A percentile compares a stretch with the other conserved stretches of the same genome.
Evolutionary conservation across 2,888 invertebrate genomes (phyloP).

Genomic region (Drosophila neonasuta): DNA sequence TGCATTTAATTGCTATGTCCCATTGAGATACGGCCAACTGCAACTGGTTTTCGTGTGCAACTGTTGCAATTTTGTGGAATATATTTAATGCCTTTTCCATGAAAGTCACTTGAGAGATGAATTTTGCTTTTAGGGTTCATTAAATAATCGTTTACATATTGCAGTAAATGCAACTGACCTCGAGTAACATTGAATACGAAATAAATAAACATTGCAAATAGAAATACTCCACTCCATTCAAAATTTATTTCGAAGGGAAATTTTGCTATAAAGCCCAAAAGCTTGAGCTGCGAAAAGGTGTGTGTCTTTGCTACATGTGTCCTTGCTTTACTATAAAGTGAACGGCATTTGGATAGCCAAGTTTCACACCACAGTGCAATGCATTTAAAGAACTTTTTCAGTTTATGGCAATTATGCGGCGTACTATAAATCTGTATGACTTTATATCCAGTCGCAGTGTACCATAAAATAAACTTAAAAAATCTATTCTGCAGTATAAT

Average conservation of each 20-base stretch:
- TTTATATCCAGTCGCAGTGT: too few relatives aligned
- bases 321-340: slow-evolving; percentile 33
- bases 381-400: background rate
- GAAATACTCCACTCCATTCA: background rate
- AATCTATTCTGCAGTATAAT: too few relatives aligned
- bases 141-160: slow-evolving; percentile 4
- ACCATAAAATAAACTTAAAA: too few relatives aligned
- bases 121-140: slow-evolving; percentile 1
- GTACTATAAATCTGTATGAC: too few relatives aligned
- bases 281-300: background rate
- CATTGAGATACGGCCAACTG: slow-evolving; percentile 32
- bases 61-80: slow-evolving; percentile 45
- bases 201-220: background rate
- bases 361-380: background rate
- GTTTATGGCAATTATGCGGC: background rate
- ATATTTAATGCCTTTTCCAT: slow-evolving; percentile 12
- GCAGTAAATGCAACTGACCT: slow-evolving; percentile 5
- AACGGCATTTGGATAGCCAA: background rate
- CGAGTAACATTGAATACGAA: background rate
- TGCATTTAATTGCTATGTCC: slow-evolving; percentile 29
- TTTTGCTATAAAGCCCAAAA: slow-evolving; percentile 15
- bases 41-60: slow-evolving; percentile 54
- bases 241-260: background rate
- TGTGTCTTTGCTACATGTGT: slow-evolving; percentile 31
- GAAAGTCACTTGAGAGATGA: slow-evolving; percentile 4